phyloP scores from a whole-genome alignment of 2,888 invertebrate genomes.

The Saturnia pavonia region DNA sequence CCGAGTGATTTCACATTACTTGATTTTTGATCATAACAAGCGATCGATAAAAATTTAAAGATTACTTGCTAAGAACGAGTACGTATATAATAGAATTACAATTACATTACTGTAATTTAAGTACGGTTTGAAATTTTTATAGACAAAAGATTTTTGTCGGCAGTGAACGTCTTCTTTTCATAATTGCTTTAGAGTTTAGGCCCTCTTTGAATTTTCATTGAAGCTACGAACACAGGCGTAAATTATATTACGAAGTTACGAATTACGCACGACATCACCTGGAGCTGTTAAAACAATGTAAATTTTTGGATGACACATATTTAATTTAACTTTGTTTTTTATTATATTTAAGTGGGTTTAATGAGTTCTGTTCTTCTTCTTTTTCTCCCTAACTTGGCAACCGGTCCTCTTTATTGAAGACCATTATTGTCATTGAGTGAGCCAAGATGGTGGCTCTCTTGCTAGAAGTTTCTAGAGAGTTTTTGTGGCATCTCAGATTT shows the following conservation, averaged over 20 bases:
- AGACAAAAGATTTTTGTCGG: slow-evolving; percentile 58
- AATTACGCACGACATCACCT: slow-evolving; percentile 23
- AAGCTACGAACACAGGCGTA: slow-evolving; percentile 27
- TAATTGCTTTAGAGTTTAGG: slow-evolving; percentile 54
- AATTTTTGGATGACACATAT: slow-evolving; percentile 14
- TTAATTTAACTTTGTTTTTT: slow-evolving; percentile 11
- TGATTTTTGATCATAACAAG: too few species aligned
- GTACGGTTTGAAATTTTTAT: slow-evolving; percentile 50
- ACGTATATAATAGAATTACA: slow-evolving; percentile 16
- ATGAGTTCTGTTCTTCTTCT: slow-evolving; percentile 1
- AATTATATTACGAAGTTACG: slow-evolving; percentile 35
- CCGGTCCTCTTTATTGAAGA: too few species aligned
- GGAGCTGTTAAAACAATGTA: slow-evolving; percentile 20
- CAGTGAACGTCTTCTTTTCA: slow-evolving; percentile 58
- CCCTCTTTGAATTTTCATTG: slow-evolving; percentile 28
- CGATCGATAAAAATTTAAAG: too few species aligned
- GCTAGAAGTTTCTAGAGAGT: too few species aligned
- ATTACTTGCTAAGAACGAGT: too few species aligned
- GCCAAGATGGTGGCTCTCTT: too few species aligned
- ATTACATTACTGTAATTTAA: slow-evolving; percentile 32
- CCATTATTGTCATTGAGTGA: too few species aligned
- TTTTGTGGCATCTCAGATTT: too few species aligned
- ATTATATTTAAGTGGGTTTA: slow-evolving; percentile 2
- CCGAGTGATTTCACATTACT: too few species aligned
- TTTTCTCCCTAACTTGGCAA: too few species aligned